Conservation (phyloP, 2,888 invertebrate species). For the Athetis lepigone region DNA sequence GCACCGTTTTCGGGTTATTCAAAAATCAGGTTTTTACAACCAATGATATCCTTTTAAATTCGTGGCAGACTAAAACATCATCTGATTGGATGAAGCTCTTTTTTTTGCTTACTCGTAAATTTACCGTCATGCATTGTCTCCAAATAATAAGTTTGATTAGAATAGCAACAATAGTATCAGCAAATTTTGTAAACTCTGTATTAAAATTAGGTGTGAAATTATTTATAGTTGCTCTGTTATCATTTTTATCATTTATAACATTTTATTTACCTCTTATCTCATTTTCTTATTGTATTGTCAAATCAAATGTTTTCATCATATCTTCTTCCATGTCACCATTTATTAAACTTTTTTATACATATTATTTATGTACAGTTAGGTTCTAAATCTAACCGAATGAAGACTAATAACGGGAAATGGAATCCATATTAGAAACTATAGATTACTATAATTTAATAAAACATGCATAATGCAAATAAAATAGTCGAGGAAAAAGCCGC, state of each 20-base stretch:
- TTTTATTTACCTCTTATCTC: constrained; percentile 6
- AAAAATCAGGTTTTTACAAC: not conserved
- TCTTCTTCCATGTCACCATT: not conserved
- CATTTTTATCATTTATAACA: constrained; percentile 10
- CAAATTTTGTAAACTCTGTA: constrained; percentile 5
- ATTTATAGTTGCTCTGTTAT: constrained; percentile 23
- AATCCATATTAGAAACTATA: not conserved
- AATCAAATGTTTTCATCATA: not conserved
- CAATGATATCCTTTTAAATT: not conserved
- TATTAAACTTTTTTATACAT: constrained; percentile 6
- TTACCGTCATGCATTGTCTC: no score
- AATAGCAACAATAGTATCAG: constrained; percentile 8
- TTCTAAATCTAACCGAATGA: not conserved
- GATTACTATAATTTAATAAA: not conserved
- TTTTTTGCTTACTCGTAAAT: not conserved
- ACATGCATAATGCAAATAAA: not conserved
- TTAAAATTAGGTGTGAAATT: constrained; percentile 10
- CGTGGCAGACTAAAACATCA: not conserved
- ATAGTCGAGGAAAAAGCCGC: not conserved
- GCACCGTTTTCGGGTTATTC: constrained; percentile 39
- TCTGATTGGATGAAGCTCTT: not conserved
- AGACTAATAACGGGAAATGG: not conserved
- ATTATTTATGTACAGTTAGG: not conserved
- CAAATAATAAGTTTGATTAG: not conserved
- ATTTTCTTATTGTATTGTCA: constrained; percentile 3